Percentiles rank a stretch among this genome's conserved stretches.
These are phyloP conservation scores for Nomada ferruginata DNA, from an alignment of 2,888 invertebrate species.

Conservation along the genomic window DNA sequence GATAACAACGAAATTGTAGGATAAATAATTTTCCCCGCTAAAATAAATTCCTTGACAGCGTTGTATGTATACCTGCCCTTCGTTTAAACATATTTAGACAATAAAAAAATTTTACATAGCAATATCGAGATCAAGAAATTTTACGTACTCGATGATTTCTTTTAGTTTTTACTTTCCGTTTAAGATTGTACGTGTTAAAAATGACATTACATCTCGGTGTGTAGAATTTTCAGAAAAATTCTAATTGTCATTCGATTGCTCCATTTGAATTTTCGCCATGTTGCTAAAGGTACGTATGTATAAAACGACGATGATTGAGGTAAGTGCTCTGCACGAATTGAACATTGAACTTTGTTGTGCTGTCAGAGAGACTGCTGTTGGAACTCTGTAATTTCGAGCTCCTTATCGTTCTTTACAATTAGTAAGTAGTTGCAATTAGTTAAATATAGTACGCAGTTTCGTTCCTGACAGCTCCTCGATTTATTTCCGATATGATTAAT, in stretches of 20 bases:
- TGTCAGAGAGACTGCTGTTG: not conserved
- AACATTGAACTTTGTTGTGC: conserved; percentile 18
- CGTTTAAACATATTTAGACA: not conserved
- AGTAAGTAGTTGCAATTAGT: not conserved
- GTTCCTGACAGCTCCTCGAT: conserved; percentile 5
- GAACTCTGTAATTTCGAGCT: not conserved
- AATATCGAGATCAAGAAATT: too few relatives aligned
- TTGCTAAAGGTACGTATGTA: conserved; percentile 20
- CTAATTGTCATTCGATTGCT: not conserved
- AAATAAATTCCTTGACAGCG: not conserved
- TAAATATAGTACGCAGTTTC: not conserved
- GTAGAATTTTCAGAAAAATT: not conserved
- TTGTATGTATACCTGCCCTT: not conserved
- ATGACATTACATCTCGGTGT: not conserved
- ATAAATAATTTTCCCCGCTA: not conserved
- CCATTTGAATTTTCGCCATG: conserved; percentile 24
- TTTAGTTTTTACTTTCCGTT: not conserved
- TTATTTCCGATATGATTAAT: conserved; percentile 59
- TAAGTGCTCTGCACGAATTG: not conserved
- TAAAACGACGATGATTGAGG: not conserved
- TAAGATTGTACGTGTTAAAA: not conserved
- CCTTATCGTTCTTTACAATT: not conserved
- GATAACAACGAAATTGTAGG: not conserved
- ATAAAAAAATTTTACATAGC: too few relatives aligned
- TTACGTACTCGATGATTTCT: too few relatives aligned